Evolutionary conservation across 2,797 vertebrate species (phyloP), one percentile per base, ranked within the genome.

Genomic region (Anisognathus igniventris): DNA sequence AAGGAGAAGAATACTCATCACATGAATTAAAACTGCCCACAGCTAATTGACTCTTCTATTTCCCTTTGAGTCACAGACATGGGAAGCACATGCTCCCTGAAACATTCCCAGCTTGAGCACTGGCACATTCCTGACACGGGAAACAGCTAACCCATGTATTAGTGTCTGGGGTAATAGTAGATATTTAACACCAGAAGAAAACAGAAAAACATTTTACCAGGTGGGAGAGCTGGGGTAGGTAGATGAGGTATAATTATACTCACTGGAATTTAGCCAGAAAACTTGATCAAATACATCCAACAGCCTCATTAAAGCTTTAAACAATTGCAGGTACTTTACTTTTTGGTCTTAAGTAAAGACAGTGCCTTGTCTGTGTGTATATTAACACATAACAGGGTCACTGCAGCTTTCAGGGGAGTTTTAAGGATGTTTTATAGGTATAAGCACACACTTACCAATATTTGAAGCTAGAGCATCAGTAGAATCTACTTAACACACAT

Each of bases 401-500:
- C n/a, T 31, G 48, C 4, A 16, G 47, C 74, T 51, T 58, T n/a
- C 25, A 10, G 45, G 30, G 31, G 60, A 61, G 37, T 64, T 91
- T 60, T 56, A 47, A 48, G 31, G 5, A 6, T 28, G 23, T 75
- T 39, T 84, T 62, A 19, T 24, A 75, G 25, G 25, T 27, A 54
- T 78, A 81, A 90, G 51, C 47, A 58, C 62, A 61, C 21, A 90
- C 67, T 57, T 85, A 89, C 67, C 50, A 53, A 65, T 74, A 76
- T 71, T 71, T 64, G 37, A 87, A 96, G 73, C 39, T 39, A 40
- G 47, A 88, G 31, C 80, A 76, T 56, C 67, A 45, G 68, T 42
- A 67, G 91, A 87, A 92, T 85, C 64, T 57, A 64, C 75, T 96
- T 95, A 93, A 76, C 81, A 79, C 68, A 67, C 7, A 92, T 92